Evolutionary conservation across 2,797 vertebrate genomes (phyloP).

Genomic region (Eptatretus atami): DNA sequence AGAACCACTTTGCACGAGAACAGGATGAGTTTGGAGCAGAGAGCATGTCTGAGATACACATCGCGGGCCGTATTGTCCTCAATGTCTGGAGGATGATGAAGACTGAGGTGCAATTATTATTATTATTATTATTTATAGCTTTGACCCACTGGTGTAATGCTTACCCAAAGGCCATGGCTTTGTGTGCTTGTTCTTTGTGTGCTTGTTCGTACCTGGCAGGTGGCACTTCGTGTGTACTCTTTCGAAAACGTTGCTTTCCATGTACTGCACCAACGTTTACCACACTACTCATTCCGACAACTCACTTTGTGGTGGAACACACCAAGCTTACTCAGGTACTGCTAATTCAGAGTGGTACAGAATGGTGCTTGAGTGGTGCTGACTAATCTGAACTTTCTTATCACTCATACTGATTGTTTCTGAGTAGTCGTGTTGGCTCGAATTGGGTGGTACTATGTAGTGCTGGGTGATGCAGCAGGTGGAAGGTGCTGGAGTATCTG

Average conservation of each 20-base stretch:
- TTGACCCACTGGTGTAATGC: neutral
- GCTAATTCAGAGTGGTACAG: neutral
- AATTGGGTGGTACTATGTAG: too few species aligned
- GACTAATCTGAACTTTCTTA: neutral
- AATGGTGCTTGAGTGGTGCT: neutral
- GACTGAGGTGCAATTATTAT: slow-evolving; percentile 28
- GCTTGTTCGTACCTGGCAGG: slow-evolving; percentile 16
- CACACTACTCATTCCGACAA: slow-evolving; percentile 9
- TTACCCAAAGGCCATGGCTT: neutral
- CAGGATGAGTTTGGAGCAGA: slow-evolving; percentile 61
- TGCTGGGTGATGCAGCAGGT: slow-evolving; percentile 21
- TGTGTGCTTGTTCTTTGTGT: neutral
- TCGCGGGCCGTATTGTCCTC: slow-evolving; percentile 48
- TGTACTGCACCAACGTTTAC: slow-evolving; percentile 48
- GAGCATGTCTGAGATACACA: slow-evolving; percentile 72
- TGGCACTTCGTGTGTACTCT: slow-evolving; percentile 49
- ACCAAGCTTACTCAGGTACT: neutral
- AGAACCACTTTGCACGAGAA: slow-evolving; percentile 48
- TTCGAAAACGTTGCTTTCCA: slow-evolving; percentile 96
- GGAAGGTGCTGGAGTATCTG: slow-evolving; percentile 86
- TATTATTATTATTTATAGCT: too few species aligned
- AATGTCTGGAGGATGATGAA: slow-evolving; percentile 97
- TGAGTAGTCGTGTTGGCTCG: neutral
- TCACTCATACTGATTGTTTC: neutral
- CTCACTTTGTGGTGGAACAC: slow-evolving; percentile 8